Conservation (phyloP, 2,888 invertebrate genomes). For the Asteroscopus sphinx region DNA sequence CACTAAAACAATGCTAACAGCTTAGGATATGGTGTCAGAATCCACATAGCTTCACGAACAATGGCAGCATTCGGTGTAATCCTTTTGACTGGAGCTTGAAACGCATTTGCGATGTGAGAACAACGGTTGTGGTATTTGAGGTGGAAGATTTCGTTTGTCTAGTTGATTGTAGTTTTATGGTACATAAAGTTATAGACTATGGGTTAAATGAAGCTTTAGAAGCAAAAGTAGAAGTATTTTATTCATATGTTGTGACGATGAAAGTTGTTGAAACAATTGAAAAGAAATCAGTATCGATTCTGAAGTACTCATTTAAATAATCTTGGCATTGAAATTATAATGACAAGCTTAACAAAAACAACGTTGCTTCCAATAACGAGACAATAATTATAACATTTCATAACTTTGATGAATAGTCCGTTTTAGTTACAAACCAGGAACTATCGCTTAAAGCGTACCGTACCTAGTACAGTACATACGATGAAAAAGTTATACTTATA, state of each 20-base stretch:
- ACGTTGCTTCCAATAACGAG: neutral
- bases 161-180: neutral
- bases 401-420: neutral
- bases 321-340: too few species aligned
- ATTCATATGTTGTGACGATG: too few species aligned
- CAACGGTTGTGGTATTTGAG: conserved; percentile 27
- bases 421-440: neutral
- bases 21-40: conserved; percentile 48
- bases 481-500: conserved; percentile 1
- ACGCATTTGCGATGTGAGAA: conserved; percentile 41
- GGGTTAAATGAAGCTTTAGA: too few species aligned
- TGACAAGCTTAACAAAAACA: neutral
- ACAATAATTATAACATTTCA: neutral
- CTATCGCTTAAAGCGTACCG: neutral
- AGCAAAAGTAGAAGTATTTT: too few species aligned
- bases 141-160: conserved; percentile 8
- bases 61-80: conserved; percentile 44
- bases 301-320: too few species aligned
- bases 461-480: too few species aligned
- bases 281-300: too few species aligned
- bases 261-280: too few species aligned
- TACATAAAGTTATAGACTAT: neutral
- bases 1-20: conserved; percentile 54
- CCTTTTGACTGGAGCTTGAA: conserved; percentile 48
- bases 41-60: conserved; percentile 43